Evolutionary conservation across 2,113 vertebrate genomes (phyloP).

Genomic region (Callaeas wilsoni): DNA sequence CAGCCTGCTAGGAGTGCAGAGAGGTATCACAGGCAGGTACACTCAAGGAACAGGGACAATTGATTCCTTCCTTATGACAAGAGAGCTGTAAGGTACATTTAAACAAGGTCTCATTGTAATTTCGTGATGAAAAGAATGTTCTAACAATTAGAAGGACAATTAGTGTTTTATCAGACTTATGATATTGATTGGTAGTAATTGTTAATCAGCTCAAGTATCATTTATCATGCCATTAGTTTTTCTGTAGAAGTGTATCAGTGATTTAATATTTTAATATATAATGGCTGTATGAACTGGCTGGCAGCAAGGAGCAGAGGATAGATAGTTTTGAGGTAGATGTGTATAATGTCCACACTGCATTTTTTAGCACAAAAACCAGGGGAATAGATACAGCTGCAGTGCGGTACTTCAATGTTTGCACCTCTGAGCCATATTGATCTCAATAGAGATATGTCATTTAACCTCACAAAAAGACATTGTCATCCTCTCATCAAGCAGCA

Average conservation of each 20-base stretch:
- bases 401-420: not conserved
- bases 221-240: constrained; percentile 16
- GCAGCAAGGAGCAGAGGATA: not conserved
- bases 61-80: constrained; percentile 39
- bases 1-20: not conserved
- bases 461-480: not conserved
- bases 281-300: not conserved
- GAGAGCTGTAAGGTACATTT: constrained; percentile 20
- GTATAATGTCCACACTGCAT: not conserved
- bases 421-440: constrained; percentile 5
- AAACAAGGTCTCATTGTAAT: constrained; percentile 36
- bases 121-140: constrained; percentile 33
- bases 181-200: constrained; percentile 45
- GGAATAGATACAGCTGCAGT: not conserved
- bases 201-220: not conserved
- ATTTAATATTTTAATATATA: not conserved
- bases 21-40: constrained; percentile 11
- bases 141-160: constrained; percentile 44
- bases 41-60: not conserved
- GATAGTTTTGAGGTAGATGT: not conserved
- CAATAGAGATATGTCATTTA: not conserved
- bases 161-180: constrained; percentile 38
- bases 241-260: constrained; percentile 11
- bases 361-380: not conserved
- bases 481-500: not conserved